These are phyloP conservation scores for Dasypus novemcinctus DNA, from an alignment of 2,113 vertebrate genomes.

Conservation along the genomic window DNA sequence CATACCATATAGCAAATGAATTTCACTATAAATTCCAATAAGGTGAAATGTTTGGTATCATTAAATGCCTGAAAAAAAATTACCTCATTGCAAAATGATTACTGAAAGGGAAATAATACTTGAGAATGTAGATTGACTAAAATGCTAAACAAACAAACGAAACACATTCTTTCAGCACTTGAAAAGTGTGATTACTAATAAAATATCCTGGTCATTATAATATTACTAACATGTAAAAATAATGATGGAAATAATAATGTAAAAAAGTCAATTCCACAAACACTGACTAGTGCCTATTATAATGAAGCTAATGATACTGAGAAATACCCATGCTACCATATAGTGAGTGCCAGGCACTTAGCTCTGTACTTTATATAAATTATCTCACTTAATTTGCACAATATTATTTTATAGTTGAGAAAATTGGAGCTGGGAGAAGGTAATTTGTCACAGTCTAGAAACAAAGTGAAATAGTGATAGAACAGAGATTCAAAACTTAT, in stretches of 20 bases:
- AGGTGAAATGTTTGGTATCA: neutral
- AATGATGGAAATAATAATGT: neutral
- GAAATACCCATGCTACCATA: neutral
- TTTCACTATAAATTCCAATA: neutral
- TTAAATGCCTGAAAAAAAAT: neutral
- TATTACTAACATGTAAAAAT: neutral
- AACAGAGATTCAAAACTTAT: neutral
- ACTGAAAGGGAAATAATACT: neutral
- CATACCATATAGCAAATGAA: neutral
- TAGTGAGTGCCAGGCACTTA: neutral
- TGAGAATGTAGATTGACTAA: neutral
- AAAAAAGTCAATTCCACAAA: conserved; percentile 3
- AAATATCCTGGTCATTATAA: neutral
- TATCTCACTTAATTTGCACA: neutral
- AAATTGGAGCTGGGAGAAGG: neutral
- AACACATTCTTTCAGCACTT: neutral
- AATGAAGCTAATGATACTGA: neutral
- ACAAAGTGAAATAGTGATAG: neutral
- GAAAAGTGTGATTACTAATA: neutral
- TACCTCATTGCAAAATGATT: conserved; percentile 1
- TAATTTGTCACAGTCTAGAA: neutral
- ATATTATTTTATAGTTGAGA: neutral
- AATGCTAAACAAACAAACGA: conserved; percentile 1
- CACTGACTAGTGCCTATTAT: neutral
- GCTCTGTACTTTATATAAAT: neutral